Base-by-base conservation (phyloP, 2,797 vertebrate genomes). In the Leptatherina wallacei region DNA sequence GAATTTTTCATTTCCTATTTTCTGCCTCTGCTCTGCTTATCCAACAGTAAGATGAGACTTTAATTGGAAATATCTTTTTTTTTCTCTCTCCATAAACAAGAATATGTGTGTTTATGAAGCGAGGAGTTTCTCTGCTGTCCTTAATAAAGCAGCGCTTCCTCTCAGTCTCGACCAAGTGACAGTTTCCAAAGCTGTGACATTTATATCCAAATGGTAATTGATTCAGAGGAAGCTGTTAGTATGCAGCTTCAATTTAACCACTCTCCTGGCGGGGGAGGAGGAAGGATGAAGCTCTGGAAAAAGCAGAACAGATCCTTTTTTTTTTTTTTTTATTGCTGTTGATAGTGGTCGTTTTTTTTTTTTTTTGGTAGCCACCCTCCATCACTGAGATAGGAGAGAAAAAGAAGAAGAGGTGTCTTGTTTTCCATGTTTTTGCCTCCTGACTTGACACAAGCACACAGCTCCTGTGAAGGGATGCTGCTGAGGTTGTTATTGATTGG, bases 201-300 rank as follows among this genome's bases (percentile, higher is more conserved):
- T 92, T 91, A 85, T 89, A 81, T 90, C 87, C 86, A 91, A 91
- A 92, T 92, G 91, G 87, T 91, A 92, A 92, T 92, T 88, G 90
- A 92, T 92, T 91, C 90, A 92, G 80, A 81, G 84, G 87, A 85
- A 82, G 85, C 84, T 82, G 86, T 91, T 91, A 88, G 89, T 86
- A 92, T 90, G 85, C 90, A 83, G 88, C 84, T 69, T 75, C 86
- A 65, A 84, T 88, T 85, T 86, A 88, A 82, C 86, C 85, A 75
- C 78, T 24, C 75, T 65, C 64, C 83, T 85, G 69, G 52, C 84
- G 62, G 29, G 4, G 38, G 33, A 33, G 72, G 71, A 33, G 38
- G 55, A 44, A 16, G 18, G 73, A 81, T 84, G 72, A 75, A 81
- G 56, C 67, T 27, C 65, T 42, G 52, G 57, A 78, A 85, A 81